Conservation (phyloP, 1,140 invertebrate genomes). For the Plutomurus gul region DNA sequence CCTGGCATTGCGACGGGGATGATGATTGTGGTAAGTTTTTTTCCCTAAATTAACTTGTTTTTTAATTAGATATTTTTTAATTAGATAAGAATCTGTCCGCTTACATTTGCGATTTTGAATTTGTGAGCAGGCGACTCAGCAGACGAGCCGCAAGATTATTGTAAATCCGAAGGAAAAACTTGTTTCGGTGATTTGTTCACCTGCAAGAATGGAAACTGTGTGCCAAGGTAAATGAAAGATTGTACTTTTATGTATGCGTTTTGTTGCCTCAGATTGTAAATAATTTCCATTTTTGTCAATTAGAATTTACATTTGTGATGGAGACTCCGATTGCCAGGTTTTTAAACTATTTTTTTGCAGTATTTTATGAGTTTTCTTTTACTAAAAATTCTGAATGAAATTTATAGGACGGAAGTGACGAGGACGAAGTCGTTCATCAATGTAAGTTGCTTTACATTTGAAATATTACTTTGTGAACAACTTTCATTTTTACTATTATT, state of each 20-base stretch:
- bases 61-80: too few relatives aligned
- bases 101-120: background rate
- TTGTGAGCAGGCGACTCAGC: slow-evolving; percentile 84
- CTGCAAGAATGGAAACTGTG: slow-evolving; percentile 96
- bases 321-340: slow-evolving; percentile 35
- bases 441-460: slow-evolving; percentile 67
- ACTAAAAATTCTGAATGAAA: slow-evolving; percentile 83
- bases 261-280: background rate
- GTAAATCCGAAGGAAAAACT: slow-evolving; percentile 88
- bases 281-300: background rate
- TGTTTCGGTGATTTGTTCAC: slow-evolving; percentile 95
- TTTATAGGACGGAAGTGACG: slow-evolving; percentile 92
- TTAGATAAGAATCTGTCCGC: background rate
- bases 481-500: background rate
- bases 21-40: background rate
- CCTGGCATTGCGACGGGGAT: slow-evolving; percentile 83
- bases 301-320: slow-evolving; percentile 97
- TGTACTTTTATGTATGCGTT: background rate
- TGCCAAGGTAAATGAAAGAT: slow-evolving; percentile 72
- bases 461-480: background rate
- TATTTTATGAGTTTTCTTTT: background rate
- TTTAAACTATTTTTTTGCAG: too few relatives aligned
- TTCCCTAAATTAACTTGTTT: background rate
- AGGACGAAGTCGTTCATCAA: slow-evolving; percentile 80
- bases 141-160: slow-evolving; percentile 73